These are phyloP conservation scores for Xenops minutus DNA, from an alignment of 2,797 vertebrate genomes.

Conservation along the genomic window DNA sequence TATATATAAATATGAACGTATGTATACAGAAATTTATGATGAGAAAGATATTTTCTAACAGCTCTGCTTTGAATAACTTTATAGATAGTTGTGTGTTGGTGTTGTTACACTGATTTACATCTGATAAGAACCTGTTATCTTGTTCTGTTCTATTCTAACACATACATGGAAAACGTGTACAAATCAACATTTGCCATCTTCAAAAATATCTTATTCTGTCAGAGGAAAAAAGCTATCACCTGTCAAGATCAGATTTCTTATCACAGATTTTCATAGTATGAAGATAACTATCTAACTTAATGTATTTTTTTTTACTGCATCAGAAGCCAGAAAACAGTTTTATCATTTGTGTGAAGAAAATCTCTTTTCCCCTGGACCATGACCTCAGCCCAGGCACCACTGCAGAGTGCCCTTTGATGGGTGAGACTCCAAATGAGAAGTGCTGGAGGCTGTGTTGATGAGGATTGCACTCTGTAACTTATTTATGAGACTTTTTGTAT, in stretches of 20 bases:
- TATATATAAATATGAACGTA: neutral
- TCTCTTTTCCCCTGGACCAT: neutral
- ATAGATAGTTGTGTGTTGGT: neutral
- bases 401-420: constrained; percentile 28
- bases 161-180: neutral
- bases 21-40: neutral
- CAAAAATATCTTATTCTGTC: neutral
- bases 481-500: constrained; percentile 36
- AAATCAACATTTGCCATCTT: neutral
- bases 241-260: neutral
- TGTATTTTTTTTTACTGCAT: neutral
- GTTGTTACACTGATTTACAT: constrained; percentile 10
- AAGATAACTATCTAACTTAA: neutral
- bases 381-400: neutral
- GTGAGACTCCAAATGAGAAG: constrained; percentile 21
- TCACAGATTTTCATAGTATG: neutral
- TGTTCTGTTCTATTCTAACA: neutral
- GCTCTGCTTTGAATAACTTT: neutral
- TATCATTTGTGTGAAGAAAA: neutral
- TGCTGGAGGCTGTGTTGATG: constrained; percentile 21
- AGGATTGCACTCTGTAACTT: constrained; percentile 35
- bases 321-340: neutral
- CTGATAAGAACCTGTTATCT: neutral
- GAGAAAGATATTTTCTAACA: neutral
- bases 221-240: neutral